Percentiles rank a stretch among this genome's conserved stretches.
Conservation (phyloP, 1,140 invertebrate species). For the Saccostrea echinata region DNA sequence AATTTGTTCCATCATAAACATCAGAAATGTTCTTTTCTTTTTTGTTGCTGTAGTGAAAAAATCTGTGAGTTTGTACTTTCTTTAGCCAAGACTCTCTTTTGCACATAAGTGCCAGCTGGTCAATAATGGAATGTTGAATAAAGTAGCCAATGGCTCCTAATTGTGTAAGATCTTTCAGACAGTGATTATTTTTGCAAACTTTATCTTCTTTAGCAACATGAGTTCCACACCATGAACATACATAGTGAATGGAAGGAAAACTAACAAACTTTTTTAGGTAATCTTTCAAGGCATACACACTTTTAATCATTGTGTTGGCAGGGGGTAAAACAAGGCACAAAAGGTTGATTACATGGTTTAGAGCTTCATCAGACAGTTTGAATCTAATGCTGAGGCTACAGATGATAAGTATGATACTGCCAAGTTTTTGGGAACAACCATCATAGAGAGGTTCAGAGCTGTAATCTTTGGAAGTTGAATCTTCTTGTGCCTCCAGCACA, state of each 20-base stretch:
- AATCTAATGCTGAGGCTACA: constrained; percentile 40
- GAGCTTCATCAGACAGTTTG: constrained; percentile 35
- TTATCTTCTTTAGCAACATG: neutral
- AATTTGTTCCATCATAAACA: constrained; percentile 30
- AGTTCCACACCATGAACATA: constrained; percentile 38
- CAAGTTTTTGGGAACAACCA: neutral
- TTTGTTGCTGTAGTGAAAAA: no score
- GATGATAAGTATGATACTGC: neutral
- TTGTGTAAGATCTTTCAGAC: neutral
- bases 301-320: constrained; percentile 35
- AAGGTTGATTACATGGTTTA: neutral
- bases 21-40: constrained; percentile 12
- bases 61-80: no score
- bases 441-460: no score
- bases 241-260: constrained; percentile 37
- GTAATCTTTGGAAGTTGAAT: no score
- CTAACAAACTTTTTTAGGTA: constrained; percentile 14
- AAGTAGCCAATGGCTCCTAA: constrained; percentile 3
- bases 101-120: neutral
- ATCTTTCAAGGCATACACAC: constrained; percentile 24
- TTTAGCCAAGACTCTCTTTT: no score
- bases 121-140: constrained; percentile 39
- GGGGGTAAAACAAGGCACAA: constrained; percentile 7
- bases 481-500: no score
- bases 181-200: constrained; percentile 23